These are phyloP conservation scores for Copidosoma floridanum DNA, from an alignment of 1,140 invertebrate species.

Conservation along the genomic window DNA sequence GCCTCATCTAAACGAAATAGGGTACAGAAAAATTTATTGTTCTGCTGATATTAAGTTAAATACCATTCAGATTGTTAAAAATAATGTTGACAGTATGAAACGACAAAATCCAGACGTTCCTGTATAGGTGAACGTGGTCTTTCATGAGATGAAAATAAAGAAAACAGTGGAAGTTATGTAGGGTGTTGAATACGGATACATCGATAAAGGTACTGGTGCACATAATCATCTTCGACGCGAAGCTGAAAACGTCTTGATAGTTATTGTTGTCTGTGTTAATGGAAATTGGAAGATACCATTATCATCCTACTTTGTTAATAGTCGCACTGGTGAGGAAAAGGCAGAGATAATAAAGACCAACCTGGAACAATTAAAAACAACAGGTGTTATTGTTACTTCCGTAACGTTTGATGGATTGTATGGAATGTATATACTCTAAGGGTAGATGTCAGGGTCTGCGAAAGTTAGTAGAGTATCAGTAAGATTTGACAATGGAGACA, in stretches of 20 bases:
- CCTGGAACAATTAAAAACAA: constrained; percentile 12
- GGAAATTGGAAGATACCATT: constrained; percentile 25
- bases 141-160: constrained; percentile 32
- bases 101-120: not conserved
- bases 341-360: constrained; percentile 9
- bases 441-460: too few species aligned
- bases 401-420: constrained; percentile 33
- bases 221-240: not conserved
- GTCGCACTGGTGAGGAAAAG: constrained; percentile 15
- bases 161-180: constrained; percentile 16
- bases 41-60: constrained; percentile 34
- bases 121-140: constrained; percentile 6
- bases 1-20: constrained; percentile 34
- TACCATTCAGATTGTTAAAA: constrained; percentile 29
- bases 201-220: not conserved
- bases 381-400: constrained; percentile 18
- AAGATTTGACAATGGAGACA: constrained; percentile 21
- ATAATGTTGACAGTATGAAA: constrained; percentile 8
- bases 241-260: constrained; percentile 8
- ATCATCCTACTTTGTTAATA: constrained; percentile 22
- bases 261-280: constrained; percentile 28
- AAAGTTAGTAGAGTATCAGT: too few species aligned
- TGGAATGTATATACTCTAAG: too few species aligned
- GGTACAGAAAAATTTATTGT: constrained; percentile 36
- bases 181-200: constrained; percentile 27